Base-by-base conservation (phyloP, 2,797 vertebrate species). In the Sebastes vulpes region DNA sequence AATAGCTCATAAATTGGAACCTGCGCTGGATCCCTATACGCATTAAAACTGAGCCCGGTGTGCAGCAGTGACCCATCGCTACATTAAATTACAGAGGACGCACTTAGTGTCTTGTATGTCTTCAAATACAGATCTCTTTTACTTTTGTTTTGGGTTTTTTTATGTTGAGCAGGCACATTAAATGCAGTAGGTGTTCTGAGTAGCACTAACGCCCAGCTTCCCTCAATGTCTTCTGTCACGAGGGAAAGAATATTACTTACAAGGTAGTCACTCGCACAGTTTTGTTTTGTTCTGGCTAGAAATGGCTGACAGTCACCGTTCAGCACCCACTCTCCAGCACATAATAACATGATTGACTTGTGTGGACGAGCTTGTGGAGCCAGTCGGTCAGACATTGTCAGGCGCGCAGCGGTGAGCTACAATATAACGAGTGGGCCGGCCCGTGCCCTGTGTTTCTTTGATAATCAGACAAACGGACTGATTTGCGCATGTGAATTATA, bases 281-380 rank as follows among this genome's bases (percentile, higher is more conserved):
- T 25, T 21, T 31, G 31, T 50, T 61, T 73, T 38, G 42, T 46
- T 66, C 31, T 77, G 46, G 28, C 50, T 69, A 28, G 1, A 69
- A 75, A 57, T 79, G 69, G 77, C 76, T 81, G 82, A 74, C 72
- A 69, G 54, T 54, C 72, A 60, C 77, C 70, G 71, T 80, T 86
- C 75, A 80, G 68, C 83, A 9, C 38, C 65, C 87, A 69, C 67
- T 81, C 71, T 72, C 68, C 8, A 3, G 14, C 69, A 50, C 54
- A 69, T 77, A 85, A 79, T 67, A 63, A 79, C 69, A 18, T 58
- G 71, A 81, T 25, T 82, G 81, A 87, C 82, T 69, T 82, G 73
- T 84, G 82, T 77, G 52, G 66, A 86, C 26, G 54, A 56, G 83
- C 79, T 54, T 54, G 58, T 79, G 5, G 61, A 60, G 66, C 3